Evolutionary conservation across 2,113 vertebrate genomes (phyloP), one percentile per base, ranked within the genome.

Genomic region (Phyllostomus hastatus): DNA sequence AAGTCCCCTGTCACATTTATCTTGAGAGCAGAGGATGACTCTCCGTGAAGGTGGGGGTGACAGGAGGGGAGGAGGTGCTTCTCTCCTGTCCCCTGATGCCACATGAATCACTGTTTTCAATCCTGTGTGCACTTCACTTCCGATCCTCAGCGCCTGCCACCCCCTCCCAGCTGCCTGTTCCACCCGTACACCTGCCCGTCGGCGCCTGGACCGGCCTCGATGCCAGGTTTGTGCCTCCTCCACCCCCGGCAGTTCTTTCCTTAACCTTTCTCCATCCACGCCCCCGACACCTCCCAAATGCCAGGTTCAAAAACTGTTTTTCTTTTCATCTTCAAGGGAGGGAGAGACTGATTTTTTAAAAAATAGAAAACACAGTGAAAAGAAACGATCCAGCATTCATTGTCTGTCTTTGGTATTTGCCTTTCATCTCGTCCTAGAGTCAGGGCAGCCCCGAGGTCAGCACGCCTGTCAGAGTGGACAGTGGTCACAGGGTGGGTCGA

Each of bases 401-500:
- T 19, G 7, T 41, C 70, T 46, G 48, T 41, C 73, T 28, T 94
- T 31, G 54, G 16, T 57, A 38, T 10, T 69, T 57, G 75, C 28
- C 69, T 83, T 69, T 79, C 57, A 7, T 76, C 54, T 48, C 35
- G 17, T 83, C 43, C 33, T 35, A n/a, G 50, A n/a, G 48, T 57
- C 9, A 11, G 59, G 48, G 17, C 26, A 1, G 4, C 50, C 20
- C 15, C 24, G 11, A 7, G 61, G 43, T 24, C 72, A 33, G 85
- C 41, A 8, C 10, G 7, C 59, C 7, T 12, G 85, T n/a, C 48
- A 38, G 38, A 17, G 16, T 19, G 43, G 4, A 16, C 46, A 26
- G 33, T 0, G 6, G 1, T 67, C 2, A 1, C 28, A 22, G 31
- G 5, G 33, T 15, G 0, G 14, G 17, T 0, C 7, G 38, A 69